Base-by-base conservation (phyloP, 2,888 invertebrate species). In the Carpatolechia fugitivella region DNA sequence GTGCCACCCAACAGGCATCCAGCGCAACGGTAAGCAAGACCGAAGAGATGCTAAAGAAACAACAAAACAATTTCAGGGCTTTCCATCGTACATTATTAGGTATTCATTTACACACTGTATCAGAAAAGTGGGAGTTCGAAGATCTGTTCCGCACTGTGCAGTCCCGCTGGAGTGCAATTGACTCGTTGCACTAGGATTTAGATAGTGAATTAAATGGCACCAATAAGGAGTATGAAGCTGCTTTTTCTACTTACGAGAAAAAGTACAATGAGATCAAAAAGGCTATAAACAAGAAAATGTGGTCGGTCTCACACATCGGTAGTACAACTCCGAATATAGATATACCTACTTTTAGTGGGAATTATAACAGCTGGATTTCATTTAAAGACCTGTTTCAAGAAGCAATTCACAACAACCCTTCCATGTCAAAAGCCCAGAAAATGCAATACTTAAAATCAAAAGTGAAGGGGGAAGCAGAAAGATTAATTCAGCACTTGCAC, bases 401-500 rank as follows among this genome's bases (percentile, higher is more conserved):
- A 30, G 6, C 13, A 1, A 20, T 41, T 20, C 41, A 41, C 7
- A 18, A 41, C 1, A 41, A 41, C 20, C 20, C 38, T 7, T 38
- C 38, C 3, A 38, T 38, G 13, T 14, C 38, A 3, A 38, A 38
- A 4, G 20, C 41, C 1, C 41, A 41, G 11, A 41, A 41, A 20
- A 41, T 41, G 41, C 41, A 41, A 14, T 20, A 14, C 20, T 14
- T 41, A 3, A 41, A 47, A 41, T 31, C 49, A 3, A 58, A 56
- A 29, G 20, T 62, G 1, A 40, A 29, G 1, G 56, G 57, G 0
- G 58, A 62, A 33, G 54, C 59, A 2, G 58, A 59, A 33, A 35
- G 41, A 7, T 36, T 60, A 1, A 52, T 62, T 7, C 30, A 47
- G 10, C 41, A 41, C 16, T 11, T 41, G 10, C 7, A 14, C 3